Evolutionary conservation across 2,888 invertebrate species (phyloP), one percentile per base, ranked within the genome.

Genomic region (Agriopis leucophaearia): DNA sequence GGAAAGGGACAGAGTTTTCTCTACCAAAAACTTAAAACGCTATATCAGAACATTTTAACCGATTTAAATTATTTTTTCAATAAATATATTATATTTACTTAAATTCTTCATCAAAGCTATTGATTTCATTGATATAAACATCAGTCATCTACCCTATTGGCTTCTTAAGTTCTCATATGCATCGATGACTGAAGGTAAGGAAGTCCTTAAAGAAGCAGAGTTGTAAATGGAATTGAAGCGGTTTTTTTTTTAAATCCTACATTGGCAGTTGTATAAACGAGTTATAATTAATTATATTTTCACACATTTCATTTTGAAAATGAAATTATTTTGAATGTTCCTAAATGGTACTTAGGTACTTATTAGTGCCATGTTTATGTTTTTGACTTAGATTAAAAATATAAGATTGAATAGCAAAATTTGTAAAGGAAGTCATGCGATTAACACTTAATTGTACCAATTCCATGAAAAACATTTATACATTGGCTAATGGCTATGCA

Each of bases 341-440:
- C 89, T 90, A 89, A 84, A 79, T 78, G 79, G 78, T 85, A 82
- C 80, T 84, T 88, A 88, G 83, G 81, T 83, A 76, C 81, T 85
- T 78, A 78, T 74, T 74, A 85, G 91, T 92, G 92, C 92, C 92
- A 92, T 91, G 82, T 76, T 87, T 86, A 13, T 42, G n/a, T 27
- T 55, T 42, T 55, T 13, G 18, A 40, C 4, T 55, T 51, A 27
- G 50, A 36, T 9, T 9, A 12, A 15, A 54, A 16, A 12, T 12
- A 15, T 38, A 16, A 4, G 15, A 54, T 35, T 48, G n/a, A 1
- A 44, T 1, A n/a, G 44, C n/a, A 44, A 6, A 5, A 6, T 45
- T 15, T 15, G 8, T 45, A 45, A 45, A 6, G 10, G 45, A 45
- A 45, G 12, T 13, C 2, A 4, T 42, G 12, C 5, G 12, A 13